Evolutionary conservation across 2,797 vertebrate species (phyloP).

Genomic region (Cryptoblepharus egeriae): DNA sequence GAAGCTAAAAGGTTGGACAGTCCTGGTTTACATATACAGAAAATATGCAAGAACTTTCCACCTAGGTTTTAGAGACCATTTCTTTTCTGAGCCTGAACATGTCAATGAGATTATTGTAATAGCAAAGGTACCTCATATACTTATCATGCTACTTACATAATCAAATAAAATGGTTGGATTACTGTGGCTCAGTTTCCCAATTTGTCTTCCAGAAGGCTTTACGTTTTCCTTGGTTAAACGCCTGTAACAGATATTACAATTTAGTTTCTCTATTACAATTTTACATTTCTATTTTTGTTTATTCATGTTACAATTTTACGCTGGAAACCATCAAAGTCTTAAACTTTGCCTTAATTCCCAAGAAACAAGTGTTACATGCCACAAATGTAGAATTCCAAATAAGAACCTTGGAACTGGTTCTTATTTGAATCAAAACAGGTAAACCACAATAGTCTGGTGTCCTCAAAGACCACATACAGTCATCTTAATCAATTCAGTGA

Average conservation of each 20-base stretch:
- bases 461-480: background rate
- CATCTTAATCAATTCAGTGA: background rate
- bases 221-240: constrained; percentile 97
- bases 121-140: constrained; percentile 19
- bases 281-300: background rate
- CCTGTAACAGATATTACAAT: constrained; percentile 72
- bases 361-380: background rate
- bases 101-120: background rate
- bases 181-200: constrained; percentile 89
- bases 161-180: constrained; percentile 93
- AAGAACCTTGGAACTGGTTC: background rate
- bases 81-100: too few species aligned
- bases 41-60: background rate
- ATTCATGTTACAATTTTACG: too few species aligned
- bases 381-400: background rate
- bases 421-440: background rate
- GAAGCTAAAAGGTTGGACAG: too few species aligned
- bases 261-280: constrained; percentile 39
- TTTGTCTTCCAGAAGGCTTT: constrained; percentile 89
- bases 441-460: background rate
- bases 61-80: background rate
- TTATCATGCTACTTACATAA: constrained; percentile 80
- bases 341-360: background rate
- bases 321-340: background rate
- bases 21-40: too few species aligned